Conservation (phyloP, 1,140 invertebrate genomes). For the Drosophila rhopaloa region DNA sequence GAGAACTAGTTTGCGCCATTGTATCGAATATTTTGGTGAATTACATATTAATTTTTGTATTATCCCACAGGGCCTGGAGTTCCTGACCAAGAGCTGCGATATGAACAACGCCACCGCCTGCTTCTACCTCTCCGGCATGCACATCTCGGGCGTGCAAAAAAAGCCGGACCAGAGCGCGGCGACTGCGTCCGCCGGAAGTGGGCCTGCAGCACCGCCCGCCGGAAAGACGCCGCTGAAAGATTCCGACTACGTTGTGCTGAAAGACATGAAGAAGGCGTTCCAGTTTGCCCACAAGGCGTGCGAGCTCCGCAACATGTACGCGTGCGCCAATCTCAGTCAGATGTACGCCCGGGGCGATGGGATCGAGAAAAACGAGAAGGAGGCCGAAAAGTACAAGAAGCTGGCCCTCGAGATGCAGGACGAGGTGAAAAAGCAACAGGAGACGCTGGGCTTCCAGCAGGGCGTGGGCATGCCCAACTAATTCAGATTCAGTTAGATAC, state of each 20-base stretch:
- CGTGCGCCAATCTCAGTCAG: constrained; percentile 93
- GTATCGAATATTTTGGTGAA: too few relatives aligned
- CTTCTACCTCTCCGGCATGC: constrained; percentile 91
- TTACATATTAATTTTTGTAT: not conserved
- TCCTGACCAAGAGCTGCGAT: constrained; percentile 90
- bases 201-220: not conserved
- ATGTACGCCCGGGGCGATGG: constrained; percentile 90
- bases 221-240: constrained; percentile 54
- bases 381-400: constrained; percentile 90
- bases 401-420: constrained; percentile 89
- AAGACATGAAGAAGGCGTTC: constrained; percentile 91
- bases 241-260: constrained; percentile 87
- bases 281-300: constrained; percentile 90
- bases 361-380: constrained; percentile 88
- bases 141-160: constrained; percentile 89
- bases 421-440: constrained; percentile 87
- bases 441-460: constrained; percentile 88
- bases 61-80: constrained; percentile 86
- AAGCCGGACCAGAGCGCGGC: constrained; percentile 66
- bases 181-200: not conserved
- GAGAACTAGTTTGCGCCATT: not conserved
- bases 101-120: constrained; percentile 90
- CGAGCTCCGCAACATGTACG: constrained; percentile 91
- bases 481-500: constrained; percentile 8
- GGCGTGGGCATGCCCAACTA: constrained; percentile 85